Percentiles rank a stretch among this genome's conserved stretches.
phyloP scores from a whole-genome alignment of 2,113 vertebrate species.

The Antigone vipio region DNA sequence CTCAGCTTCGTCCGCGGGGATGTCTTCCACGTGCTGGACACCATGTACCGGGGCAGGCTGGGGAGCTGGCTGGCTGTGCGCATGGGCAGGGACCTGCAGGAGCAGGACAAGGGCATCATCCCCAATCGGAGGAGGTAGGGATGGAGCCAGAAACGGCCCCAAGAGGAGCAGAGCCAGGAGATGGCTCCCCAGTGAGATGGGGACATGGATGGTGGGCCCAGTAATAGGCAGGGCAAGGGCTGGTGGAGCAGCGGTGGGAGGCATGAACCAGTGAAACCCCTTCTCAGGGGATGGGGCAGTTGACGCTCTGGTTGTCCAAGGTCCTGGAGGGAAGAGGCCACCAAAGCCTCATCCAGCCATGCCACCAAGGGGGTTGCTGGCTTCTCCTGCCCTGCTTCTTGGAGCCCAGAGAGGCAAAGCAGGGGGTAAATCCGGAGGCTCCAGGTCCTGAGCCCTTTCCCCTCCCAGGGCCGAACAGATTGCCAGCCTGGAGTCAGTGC shows the following conservation, averaged over 20 bases:
- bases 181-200: background rate
- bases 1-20: conserved; percentile 90
- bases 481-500: conserved; percentile 80
- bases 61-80: conserved; percentile 89
- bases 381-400: background rate
- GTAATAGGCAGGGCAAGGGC: background rate
- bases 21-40: conserved; percentile 93
- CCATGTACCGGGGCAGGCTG: conserved; percentile 83
- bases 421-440: background rate
- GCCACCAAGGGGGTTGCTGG: fast-evolving
- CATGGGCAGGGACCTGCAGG: conserved; percentile 87
- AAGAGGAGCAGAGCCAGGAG: background rate
- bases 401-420: background rate
- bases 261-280: fast-evolving
- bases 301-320: background rate
- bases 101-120: conserved; percentile 90
- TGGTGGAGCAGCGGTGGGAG: background rate
- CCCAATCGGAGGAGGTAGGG: conserved; percentile 86
- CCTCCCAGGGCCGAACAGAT: conserved; percentile 87
- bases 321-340: background rate
- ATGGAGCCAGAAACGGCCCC: background rate
- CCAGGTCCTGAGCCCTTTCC: background rate
- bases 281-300: background rate
- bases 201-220: background rate
- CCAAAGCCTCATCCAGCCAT: background rate